phyloP scores from a whole-genome alignment of 2,113 vertebrate species.

The Nanorana parkeri region DNA sequence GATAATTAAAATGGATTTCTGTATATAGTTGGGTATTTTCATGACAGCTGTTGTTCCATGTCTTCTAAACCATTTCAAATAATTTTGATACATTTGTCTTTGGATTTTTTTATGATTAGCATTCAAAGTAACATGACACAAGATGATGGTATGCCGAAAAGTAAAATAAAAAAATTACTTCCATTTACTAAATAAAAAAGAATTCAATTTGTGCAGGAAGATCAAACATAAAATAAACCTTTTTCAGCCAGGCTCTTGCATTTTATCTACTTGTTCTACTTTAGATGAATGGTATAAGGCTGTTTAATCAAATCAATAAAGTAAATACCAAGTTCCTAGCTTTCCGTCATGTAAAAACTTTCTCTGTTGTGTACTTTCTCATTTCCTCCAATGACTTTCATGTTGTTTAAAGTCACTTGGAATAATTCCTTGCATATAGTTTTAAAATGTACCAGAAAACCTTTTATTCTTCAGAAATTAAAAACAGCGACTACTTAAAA shows the following conservation, averaged over 20 bases:
- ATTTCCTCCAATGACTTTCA: neutral
- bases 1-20: slow-evolving; percentile 45
- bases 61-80: slow-evolving; percentile 30
- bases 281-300: slow-evolving; percentile 21
- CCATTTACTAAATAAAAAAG: slow-evolving; percentile 17
- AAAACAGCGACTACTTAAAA: neutral
- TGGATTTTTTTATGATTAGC: slow-evolving; percentile 13
- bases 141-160: slow-evolving; percentile 22
- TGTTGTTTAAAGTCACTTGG: slow-evolving; percentile 2
- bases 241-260: slow-evolving; percentile 22
- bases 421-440: neutral
- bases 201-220: slow-evolving; percentile 45
- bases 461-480: neutral
- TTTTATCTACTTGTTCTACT: slow-evolving; percentile 1
- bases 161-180: slow-evolving; percentile 34
- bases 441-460: neutral
- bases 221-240: slow-evolving; percentile 26
- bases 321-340: slow-evolving; percentile 18
- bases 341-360: slow-evolving; percentile 7
- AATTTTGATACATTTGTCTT: slow-evolving; percentile 43
- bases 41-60: slow-evolving; percentile 25
- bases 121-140: slow-evolving; percentile 23
- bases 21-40: slow-evolving; percentile 2
- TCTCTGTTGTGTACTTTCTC: slow-evolving; percentile 2
- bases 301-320: slow-evolving; percentile 46